Percentiles rank a stretch among this genome's conserved stretches.
phyloP scores from a whole-genome alignment of 1,140 invertebrate genomes.

The Bombus huntii region DNA sequence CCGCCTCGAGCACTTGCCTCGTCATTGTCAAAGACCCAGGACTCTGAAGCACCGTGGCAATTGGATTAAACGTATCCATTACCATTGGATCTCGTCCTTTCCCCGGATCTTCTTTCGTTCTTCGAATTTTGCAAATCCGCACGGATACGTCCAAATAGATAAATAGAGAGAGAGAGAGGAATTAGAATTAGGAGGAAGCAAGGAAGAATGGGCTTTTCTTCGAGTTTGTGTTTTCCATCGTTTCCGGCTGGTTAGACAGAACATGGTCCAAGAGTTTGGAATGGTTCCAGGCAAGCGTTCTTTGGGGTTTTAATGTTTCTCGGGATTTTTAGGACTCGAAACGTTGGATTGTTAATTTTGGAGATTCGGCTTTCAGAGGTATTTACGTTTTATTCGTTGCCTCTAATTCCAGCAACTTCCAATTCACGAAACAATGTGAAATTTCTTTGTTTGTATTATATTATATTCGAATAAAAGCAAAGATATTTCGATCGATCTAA shows the following conservation, averaged over 20 bases:
- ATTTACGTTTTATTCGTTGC: too few relatives aligned
- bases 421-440: too few relatives aligned
- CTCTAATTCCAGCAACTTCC: too few relatives aligned
- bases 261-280: not conserved
- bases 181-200: not conserved
- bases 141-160: not conserved
- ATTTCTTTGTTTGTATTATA: too few relatives aligned
- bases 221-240: not conserved
- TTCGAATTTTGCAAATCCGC: slow-evolving; percentile 48
- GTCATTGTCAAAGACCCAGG: slow-evolving; percentile 45
- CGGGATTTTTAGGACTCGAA: too few relatives aligned
- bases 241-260: slow-evolving; percentile 4
- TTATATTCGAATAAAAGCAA: too few relatives aligned
- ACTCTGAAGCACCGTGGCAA: slow-evolving; percentile 35
- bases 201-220: slow-evolving; percentile 12
- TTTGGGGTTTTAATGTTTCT: too few relatives aligned
- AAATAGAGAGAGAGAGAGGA: not conserved
- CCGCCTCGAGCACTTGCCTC: slow-evolving; percentile 42
- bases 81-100: slow-evolving; percentile 51
- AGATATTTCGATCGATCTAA: too few relatives aligned
- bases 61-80: slow-evolving; percentile 71
- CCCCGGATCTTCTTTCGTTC: slow-evolving; percentile 1
- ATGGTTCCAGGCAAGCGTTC: too few relatives aligned
- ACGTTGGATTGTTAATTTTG: too few relatives aligned
- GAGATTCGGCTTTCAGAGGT: too few relatives aligned